A percentile compares a stretch with the other conserved stretches of the same genome.
Evolutionary conservation across 2,888 invertebrate species (phyloP).

Genomic region (Carcina quercana): DNA sequence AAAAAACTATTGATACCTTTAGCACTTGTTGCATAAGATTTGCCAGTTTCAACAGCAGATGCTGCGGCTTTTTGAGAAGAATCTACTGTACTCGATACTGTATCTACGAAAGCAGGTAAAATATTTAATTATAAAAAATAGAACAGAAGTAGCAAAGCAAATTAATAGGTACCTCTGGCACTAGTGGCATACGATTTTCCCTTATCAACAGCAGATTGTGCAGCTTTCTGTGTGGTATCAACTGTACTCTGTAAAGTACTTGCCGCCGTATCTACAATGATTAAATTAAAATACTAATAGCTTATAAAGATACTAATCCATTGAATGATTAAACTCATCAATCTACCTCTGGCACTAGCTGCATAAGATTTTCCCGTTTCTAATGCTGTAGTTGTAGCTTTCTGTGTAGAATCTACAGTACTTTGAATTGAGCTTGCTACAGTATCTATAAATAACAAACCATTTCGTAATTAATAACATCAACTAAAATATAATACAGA

Average conservation of each 20-base stretch:
- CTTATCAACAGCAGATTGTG: slow-evolving; percentile 36
- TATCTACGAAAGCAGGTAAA: not conserved
- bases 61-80: slow-evolving; percentile 38
- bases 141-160: too few relatives aligned
- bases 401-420: slow-evolving; percentile 35
- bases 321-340: too few relatives aligned
- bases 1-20: slow-evolving; percentile 30
- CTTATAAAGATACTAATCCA: too few relatives aligned
- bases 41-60: slow-evolving; percentile 38
- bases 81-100: slow-evolving; percentile 20
- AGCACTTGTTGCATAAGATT: slow-evolving; percentile 35
- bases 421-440: slow-evolving; percentile 21
- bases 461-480: too few relatives aligned
- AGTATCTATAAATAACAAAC: slow-evolving; percentile 19
- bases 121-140: not conserved
- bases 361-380: slow-evolving; percentile 37
- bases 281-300: not conserved
- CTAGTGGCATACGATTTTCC: slow-evolving; percentile 37
- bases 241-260: slow-evolving; percentile 12
- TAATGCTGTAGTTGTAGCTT: slow-evolving; percentile 30
- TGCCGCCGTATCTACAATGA: slow-evolving; percentile 16
- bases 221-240: slow-evolving; percentile 38
- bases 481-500: too few relatives aligned
- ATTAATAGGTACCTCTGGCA: slow-evolving; percentile 42
- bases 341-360: slow-evolving; percentile 29